Conservation (phyloP, 2,888 invertebrate species). For the Strigamia maritima region DNA sequence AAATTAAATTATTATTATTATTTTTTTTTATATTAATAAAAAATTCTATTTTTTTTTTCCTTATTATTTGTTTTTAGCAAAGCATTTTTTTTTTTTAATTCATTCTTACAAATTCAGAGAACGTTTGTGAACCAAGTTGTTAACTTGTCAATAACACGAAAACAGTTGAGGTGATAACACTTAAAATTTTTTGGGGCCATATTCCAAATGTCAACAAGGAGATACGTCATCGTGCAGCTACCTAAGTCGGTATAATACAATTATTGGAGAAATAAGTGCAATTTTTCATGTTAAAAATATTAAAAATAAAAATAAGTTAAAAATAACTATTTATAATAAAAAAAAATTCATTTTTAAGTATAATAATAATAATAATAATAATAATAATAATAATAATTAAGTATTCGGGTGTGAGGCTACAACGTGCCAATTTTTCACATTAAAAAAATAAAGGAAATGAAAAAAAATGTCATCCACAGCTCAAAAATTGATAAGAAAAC, state of each 20-base stretch:
- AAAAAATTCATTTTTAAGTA: neutral
- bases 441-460: neutral
- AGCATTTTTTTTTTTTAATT: conserved; percentile 8
- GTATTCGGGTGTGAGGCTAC: neutral
- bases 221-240: conserved; percentile 15
- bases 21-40: neutral
- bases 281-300: neutral
- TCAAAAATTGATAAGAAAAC: neutral
- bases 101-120: conserved; percentile 1
- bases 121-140: neutral
- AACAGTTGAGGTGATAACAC: neutral
- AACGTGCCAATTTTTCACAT: neutral
- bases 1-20: neutral
- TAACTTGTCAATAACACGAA: neutral
- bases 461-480: neutral
- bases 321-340: neutral
- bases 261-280: neutral
- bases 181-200: neutral
- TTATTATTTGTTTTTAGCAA: neutral
- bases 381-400: too few species aligned
- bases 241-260: neutral
- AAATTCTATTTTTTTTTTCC: neutral
- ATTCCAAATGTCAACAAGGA: neutral
- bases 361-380: too few species aligned
- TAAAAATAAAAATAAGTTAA: neutral